These are phyloP conservation scores for Ibycter americanus DNA, from an alignment of 2,797 vertebrate genomes.

Conservation along the genomic window DNA sequence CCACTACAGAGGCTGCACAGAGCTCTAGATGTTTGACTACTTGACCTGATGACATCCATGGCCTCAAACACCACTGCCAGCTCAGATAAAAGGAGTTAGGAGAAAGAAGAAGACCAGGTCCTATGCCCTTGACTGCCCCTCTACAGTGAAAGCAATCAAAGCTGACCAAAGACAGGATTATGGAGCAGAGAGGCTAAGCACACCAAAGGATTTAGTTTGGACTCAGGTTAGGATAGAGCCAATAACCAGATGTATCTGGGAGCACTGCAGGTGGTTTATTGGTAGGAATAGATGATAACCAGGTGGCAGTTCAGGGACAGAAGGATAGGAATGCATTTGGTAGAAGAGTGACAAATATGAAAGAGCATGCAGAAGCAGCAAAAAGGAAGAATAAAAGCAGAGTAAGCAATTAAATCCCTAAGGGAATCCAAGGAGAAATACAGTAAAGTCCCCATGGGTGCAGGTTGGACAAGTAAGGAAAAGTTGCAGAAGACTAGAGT, in stretches of 20 bases:
- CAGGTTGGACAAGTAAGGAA: not conserved
- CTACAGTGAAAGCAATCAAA: not conserved
- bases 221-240: not conserved
- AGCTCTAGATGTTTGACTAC: not conserved
- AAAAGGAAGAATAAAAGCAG: not conserved
- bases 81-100: not conserved
- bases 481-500: not conserved
- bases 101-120: not conserved
- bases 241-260: not conserved
- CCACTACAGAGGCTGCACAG: not conserved
- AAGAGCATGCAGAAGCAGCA: not conserved
- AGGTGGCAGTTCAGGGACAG: not conserved
- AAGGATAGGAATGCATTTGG: not conserved
- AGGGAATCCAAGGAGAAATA: not conserved
- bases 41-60: not conserved
- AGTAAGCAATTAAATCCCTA: not conserved
- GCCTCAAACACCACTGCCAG: not conserved
- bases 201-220: not conserved
- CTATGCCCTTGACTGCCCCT: not conserved
- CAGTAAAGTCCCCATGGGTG: not conserved
- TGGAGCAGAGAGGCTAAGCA: not conserved
- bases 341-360: not conserved
- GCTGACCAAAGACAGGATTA: not conserved
- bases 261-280: not conserved
- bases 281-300: not conserved